phyloP scores from a whole-genome alignment of 2,113 vertebrate species.

The Numida meleagris region DNA sequence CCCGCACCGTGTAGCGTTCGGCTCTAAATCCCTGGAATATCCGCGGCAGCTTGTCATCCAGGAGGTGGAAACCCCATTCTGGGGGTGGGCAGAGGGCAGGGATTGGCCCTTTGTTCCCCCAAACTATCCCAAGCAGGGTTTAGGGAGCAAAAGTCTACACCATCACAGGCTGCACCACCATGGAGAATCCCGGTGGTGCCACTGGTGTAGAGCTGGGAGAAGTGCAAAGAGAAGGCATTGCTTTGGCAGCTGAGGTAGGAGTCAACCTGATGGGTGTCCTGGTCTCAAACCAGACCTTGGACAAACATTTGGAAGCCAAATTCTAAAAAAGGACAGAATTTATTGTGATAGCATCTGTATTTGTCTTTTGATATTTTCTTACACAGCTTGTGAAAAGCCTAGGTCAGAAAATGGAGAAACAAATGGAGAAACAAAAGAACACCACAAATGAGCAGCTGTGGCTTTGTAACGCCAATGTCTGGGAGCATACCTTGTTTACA shows the following conservation, averaged over 20 bases:
- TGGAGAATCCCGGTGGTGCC: background rate
- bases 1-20: too few species aligned
- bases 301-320: background rate
- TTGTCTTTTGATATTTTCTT: background rate
- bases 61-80: background rate
- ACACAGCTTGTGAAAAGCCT: background rate
- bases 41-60: too few species aligned
- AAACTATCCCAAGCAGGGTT: rapidly evolving
- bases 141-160: background rate
- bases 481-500: background rate
- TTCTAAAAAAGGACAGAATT: background rate
- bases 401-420: background rate
- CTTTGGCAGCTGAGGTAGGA: background rate
- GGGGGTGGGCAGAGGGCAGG: background rate
- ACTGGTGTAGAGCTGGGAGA: background rate
- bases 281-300: background rate
- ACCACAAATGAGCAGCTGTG: background rate
- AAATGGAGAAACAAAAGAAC: background rate
- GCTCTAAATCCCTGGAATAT: too few species aligned
- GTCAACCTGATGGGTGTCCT: background rate
- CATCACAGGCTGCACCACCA: background rate
- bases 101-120: background rate
- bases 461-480: background rate
- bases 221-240: background rate
- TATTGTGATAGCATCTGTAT: background rate